Percentiles rank a stretch among this genome's conserved stretches.
Evolutionary conservation across 2,888 invertebrate genomes (phyloP).

Genomic region (Sicus ferrugineus): DNA sequence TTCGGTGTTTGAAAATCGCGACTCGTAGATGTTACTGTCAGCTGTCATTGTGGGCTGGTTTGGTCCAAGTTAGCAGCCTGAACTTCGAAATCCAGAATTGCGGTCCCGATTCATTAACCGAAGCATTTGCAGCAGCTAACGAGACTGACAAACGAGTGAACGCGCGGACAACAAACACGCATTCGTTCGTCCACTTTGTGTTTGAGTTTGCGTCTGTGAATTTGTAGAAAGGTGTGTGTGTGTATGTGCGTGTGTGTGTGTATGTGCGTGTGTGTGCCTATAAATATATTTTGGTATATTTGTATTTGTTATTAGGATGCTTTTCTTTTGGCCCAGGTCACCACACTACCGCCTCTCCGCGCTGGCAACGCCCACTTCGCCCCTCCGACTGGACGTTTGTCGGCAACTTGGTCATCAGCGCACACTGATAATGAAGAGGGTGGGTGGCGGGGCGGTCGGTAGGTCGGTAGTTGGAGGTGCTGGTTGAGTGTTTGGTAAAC

Average conservation of each 20-base stretch:
- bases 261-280: slow-evolving; percentile 25
- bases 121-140: slow-evolving; percentile 34
- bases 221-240: background rate
- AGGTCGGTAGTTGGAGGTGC: slow-evolving; percentile 8
- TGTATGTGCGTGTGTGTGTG: slow-evolving; percentile 21
- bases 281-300: slow-evolving; percentile 10
- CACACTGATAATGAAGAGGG: background rate
- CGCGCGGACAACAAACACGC: slow-evolving; percentile 5
- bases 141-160: background rate
- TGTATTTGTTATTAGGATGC: slow-evolving; percentile 36
- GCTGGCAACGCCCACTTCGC: background rate
- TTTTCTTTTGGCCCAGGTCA: slow-evolving; percentile 33
- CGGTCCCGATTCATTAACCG: slow-evolving; percentile 47
- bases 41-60: background rate
- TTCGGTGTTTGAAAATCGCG: background rate
- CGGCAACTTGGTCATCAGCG: background rate
- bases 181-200: background rate
- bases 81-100: too few relatives aligned
- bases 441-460: background rate
- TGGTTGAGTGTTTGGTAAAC: slow-evolving; percentile 40
- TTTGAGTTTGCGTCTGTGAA: background rate
- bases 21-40: too few relatives aligned
- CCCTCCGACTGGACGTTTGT: background rate
- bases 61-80: background rate
- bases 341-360: background rate